Conservation (phyloP, 2,888 invertebrate genomes). For the Tachina lurida region DNA sequence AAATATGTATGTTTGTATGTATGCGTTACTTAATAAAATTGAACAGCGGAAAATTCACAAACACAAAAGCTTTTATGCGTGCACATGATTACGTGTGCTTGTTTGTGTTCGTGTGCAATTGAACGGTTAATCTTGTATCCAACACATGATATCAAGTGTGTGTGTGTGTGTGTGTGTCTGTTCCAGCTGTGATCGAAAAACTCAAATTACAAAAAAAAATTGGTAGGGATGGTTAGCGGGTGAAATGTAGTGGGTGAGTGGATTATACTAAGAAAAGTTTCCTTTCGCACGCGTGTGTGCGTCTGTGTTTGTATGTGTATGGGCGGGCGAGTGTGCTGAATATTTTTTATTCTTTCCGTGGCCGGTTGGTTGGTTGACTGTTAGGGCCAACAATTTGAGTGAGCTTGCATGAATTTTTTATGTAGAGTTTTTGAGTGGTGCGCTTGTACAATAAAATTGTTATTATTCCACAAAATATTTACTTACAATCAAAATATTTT, state of each 20-base stretch:
- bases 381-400: conserved; percentile 27
- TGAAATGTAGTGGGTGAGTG: conserved; percentile 1
- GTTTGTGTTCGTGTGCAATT: background rate
- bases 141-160: conserved; percentile 56
- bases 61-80: background rate
- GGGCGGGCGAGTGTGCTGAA: background rate
- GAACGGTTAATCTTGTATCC: background rate
- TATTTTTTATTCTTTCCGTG: conserved; percentile 16
- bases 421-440: conserved; percentile 59
- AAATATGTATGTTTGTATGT: background rate
- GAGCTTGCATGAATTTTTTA: conserved; percentile 41
- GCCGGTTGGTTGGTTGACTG: conserved; percentile 59
- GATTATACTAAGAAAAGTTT: conserved; percentile 13
- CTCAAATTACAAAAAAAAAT: background rate
- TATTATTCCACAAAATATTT: conserved; percentile 49
- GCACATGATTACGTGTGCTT: background rate
- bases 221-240: background rate
- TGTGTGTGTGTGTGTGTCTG: conserved; percentile 22
- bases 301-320: background rate
- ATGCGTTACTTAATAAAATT: conserved; percentile 20
- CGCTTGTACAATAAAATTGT: conserved; percentile 64
- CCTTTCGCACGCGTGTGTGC: background rate
- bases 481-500: conserved; percentile 45
- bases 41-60: conserved; percentile 9
- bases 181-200: conserved; percentile 57